Base-by-base conservation (phyloP, 1,140 invertebrate genomes). In the Centruroides sculpturatus region DNA sequence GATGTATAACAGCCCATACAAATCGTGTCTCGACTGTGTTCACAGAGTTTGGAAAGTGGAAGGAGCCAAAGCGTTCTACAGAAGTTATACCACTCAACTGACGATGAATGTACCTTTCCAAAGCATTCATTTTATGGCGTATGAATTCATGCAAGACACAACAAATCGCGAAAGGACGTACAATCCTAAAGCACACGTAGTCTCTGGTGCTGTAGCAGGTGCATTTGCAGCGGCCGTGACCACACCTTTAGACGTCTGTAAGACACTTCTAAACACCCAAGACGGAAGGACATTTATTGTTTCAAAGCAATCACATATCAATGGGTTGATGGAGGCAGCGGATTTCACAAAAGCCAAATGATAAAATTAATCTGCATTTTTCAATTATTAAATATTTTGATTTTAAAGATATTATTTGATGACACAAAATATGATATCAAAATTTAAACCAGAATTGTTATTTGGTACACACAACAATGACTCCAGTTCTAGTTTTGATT, bases 61-160 rank as follows among this genome's bases (percentile, higher is more conserved):
- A 80, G 96, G 96, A n/a, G 50, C 86, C 13, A 72, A 77, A 66
- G 95, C 94, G 47, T 99, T 99, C 76, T 99, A 98, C 77, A 81
- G 95, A 62, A 95, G 92, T 58, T 99, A 97, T 74, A 84, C 86
- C 55, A 98, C 96, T 64, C 93, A 96, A 75, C 76, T 99, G 64
- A 83, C 88, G 57, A 98, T 99, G 95, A 99, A 99, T 76, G 80
- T 99, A 69, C 96, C 96, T 65, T 98, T 96, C 78, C 94, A 98
- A 78, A 83, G 84, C 70, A 83, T 95, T 69, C 94, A 99, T 74
- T 97, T 99, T 77, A 85, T 95, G 68, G 84, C 85, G 41, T 99
- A 99, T 73, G 96, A 99, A 78, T 83, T 87, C 70, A 82, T 85
- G 69, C 92, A 97, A 76, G 83, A 85, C 41, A 53, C 81, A 55